phyloP scores from a whole-genome alignment of 2,113 vertebrate genomes.

The Saimiri boliviensis region DNA sequence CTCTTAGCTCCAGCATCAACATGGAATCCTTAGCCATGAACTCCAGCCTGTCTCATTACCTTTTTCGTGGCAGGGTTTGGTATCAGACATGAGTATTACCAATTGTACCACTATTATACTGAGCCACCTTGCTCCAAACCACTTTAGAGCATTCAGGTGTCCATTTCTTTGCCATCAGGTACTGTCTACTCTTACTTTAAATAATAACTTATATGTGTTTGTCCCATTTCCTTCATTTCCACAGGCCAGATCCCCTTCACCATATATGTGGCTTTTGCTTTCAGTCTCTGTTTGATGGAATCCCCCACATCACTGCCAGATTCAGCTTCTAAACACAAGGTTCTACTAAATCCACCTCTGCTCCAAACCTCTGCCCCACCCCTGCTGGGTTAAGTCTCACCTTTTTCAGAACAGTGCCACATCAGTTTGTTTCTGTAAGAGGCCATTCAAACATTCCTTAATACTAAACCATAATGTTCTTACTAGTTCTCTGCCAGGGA shows the following conservation, averaged over 20 bases:
- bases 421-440: conserved; percentile 6
- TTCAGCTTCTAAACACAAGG: background rate
- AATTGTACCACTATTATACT: background rate
- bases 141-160: background rate
- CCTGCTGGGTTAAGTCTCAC: background rate
- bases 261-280: background rate
- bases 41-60: background rate
- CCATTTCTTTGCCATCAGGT: background rate
- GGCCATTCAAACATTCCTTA: background rate
- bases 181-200: background rate
- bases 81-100: background rate
- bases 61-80: background rate
- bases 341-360: background rate
- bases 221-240: background rate
- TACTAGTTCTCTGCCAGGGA: background rate
- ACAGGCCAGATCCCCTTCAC: background rate
- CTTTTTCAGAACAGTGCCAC: background rate
- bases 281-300: background rate
- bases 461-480: background rate
- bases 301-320: background rate
- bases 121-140: background rate
- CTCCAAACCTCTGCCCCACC: background rate
- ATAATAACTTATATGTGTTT: background rate
- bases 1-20: background rate
- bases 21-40: background rate